phyloP scores from a whole-genome alignment of 2,797 vertebrate species.

The Sphaeramia orbicularis region DNA sequence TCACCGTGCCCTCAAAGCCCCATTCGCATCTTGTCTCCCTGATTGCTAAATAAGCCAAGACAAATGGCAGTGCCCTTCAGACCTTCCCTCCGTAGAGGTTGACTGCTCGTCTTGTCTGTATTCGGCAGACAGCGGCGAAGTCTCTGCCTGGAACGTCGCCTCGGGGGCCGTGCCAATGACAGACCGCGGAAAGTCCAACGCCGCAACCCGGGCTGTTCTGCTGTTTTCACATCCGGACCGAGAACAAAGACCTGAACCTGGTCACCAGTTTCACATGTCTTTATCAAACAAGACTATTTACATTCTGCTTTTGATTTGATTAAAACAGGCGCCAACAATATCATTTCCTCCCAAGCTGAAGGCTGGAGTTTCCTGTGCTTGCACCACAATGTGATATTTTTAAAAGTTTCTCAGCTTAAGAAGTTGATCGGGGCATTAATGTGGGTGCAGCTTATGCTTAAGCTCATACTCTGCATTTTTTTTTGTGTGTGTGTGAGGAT shows the following conservation, averaged over 20 bases:
- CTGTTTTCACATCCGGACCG: conserved; percentile 30
- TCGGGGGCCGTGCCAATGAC: conserved; percentile 34
- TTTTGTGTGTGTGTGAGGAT: conserved; percentile 51
- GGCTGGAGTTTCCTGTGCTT: neutral
- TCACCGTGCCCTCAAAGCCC: conserved; percentile 25
- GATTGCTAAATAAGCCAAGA: conserved; percentile 65
- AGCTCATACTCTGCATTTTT: conserved; percentile 33
- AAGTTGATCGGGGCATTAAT: conserved; percentile 45
- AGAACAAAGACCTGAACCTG: conserved; percentile 35
- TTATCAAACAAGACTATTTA: conserved; percentile 42
- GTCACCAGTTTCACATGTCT: conserved; percentile 50
- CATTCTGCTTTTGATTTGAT: neutral
- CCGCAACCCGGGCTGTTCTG: conserved; percentile 11
- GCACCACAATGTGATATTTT: conserved; percentile 1
- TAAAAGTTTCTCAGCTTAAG: neutral
- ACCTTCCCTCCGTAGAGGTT: conserved; percentile 44
- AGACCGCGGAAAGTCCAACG: conserved; percentile 44
- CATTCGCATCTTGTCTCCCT: conserved; percentile 29
- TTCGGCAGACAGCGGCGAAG: conserved; percentile 52
- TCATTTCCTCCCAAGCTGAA: conserved; percentile 8
- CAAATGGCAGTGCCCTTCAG: conserved; percentile 66
- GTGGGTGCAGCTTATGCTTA: conserved; percentile 24
- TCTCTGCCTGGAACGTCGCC: conserved; percentile 56
- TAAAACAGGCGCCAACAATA: conserved; percentile 15
- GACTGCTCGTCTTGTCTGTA: conserved; percentile 63